A percentile compares a stretch with the other conserved stretches of the same genome.
Conservation (phyloP, 2,888 invertebrate species). For the Ophraella communa region DNA sequence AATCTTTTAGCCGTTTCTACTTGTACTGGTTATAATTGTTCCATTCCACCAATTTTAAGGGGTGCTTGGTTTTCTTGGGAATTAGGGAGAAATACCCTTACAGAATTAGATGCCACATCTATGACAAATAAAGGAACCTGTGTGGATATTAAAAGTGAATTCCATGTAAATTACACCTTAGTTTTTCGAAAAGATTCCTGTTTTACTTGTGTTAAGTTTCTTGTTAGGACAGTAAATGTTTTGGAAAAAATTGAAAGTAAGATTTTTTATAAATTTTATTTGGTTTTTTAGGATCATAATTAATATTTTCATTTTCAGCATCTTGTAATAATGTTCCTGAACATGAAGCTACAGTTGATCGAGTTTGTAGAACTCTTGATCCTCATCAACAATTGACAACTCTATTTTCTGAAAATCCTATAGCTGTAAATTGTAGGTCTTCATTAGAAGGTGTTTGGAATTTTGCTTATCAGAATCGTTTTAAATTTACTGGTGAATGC, state of each 20-base stretch:
- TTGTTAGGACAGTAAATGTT: constrained; percentile 87
- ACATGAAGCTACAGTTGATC: constrained; percentile 74
- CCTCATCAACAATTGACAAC: constrained; percentile 83
- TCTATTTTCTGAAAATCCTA: constrained; percentile 87
- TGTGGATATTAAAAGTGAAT: constrained; percentile 74
- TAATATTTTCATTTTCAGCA: constrained; percentile 57
- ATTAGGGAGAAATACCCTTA: constrained; percentile 81
- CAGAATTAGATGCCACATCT: constrained; percentile 79
- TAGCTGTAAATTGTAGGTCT: constrained; percentile 89
- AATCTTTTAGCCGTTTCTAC: constrained; percentile 31
- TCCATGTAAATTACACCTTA: constrained; percentile 84
- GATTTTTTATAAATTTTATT: constrained; percentile 43
- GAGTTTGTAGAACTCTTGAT: constrained; percentile 77
- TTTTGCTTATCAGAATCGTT: constrained; percentile 82
- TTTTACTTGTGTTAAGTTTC: constrained; percentile 83
- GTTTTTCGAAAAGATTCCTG: constrained; percentile 76
- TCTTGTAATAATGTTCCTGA: constrained; percentile 76
- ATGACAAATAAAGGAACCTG: constrained; percentile 81
- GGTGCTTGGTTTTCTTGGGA: constrained; percentile 94
- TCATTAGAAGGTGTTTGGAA: constrained; percentile 97
- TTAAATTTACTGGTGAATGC: constrained; percentile 91
- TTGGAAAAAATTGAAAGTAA: constrained; percentile 87
- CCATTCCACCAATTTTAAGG: constrained; percentile 78
- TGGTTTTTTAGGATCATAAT: constrained; percentile 1
- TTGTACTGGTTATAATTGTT: constrained; percentile 60